Base-by-base conservation (phyloP, 2,888 invertebrate genomes). In the Epirrhoe tristata region DNA sequence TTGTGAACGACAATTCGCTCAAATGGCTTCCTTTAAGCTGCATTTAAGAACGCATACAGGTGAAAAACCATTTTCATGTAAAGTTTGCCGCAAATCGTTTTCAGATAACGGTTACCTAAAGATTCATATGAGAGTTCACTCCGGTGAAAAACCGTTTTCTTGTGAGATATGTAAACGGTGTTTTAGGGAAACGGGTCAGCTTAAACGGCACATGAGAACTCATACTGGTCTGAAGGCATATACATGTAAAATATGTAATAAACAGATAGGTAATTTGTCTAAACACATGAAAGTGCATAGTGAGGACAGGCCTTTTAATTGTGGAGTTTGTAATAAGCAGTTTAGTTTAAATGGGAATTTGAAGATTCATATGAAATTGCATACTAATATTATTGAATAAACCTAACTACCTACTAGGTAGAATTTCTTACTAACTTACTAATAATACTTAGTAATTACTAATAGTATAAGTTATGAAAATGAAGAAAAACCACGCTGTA, bases 41-140 rank as follows among this genome's bases (percentile, higher is more conserved):
- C 93, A 93, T 50, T 87, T 89, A 64, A 58, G 93, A 0, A 91
- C 90, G 0, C 93, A 93, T 36, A 92, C 93, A 0, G 93, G 93
- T 0, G 93, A 92, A 50, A 76, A 81, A 6, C 93, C 93, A 0
- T 93, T 73, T 55, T 73, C 83, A 0, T 93, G 93, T 57, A 84
- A 85, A 67, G 79, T 93, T 0, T 93, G 93, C 46, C 88, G 90
- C 7, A 92, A 92, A 71, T 83, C 88, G 0, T 93, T 93, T 51
- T 88, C 93, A 0, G 91, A 92, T 53, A 92, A 90, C 14, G 91
- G 91, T 0, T 91, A 93, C 59, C 76, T 93, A n/a, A 93, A 90
- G 68, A 91, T 91, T 0, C 93, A 93, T 64, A 89, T 91, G 90
- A 71, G 92, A 0, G 84, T 91, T 0, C 93, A 93, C 66, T 90